Conservation (phyloP, 1,140 invertebrate species). For the Drosophila nigromelanica region DNA sequence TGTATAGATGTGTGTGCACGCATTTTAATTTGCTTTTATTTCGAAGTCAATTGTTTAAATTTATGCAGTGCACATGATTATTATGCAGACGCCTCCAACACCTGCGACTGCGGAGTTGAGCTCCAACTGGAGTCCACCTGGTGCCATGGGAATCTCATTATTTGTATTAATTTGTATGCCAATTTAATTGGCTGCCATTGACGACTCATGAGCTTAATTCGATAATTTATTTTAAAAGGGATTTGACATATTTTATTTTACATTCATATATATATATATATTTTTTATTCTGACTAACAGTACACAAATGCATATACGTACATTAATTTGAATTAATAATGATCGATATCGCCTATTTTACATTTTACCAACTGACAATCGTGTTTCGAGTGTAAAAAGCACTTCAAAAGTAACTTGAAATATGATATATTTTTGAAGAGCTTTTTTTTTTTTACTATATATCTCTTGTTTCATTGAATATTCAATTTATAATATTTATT, state of each 20-base stretch:
- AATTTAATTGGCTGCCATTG: conserved; percentile 76
- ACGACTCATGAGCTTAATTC: conserved; percentile 65
- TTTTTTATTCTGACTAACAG: conserved; percentile 39
- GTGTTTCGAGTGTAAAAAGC: neutral
- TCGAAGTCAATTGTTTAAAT: conserved; percentile 74
- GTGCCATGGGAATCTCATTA: conserved; percentile 51
- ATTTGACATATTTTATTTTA: conserved; percentile 56
- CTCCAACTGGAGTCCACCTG: conserved; percentile 16
- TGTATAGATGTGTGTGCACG: conserved; percentile 42
- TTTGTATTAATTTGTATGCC: conserved; percentile 80
- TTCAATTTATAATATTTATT: neutral
- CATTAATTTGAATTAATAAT: neutral
- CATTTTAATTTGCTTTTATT: conserved; percentile 79
- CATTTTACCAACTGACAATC: too few relatives aligned
- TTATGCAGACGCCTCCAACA: conserved; percentile 54
- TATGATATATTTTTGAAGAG: too few relatives aligned
- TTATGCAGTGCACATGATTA: conserved; percentile 53
- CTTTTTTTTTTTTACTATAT: too few relatives aligned
- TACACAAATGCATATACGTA: neutral
- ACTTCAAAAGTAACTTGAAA: neutral
- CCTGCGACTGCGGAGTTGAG: conserved; percentile 40
- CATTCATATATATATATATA: conserved; percentile 26
- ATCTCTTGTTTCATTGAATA: neutral
- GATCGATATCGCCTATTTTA: neutral
- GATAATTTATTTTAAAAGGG: conserved; percentile 66